Evolutionary conservation across 2,797 vertebrate genomes (phyloP), one percentile per base, ranked within the genome.

Genomic region (Salmo trutta): DNA sequence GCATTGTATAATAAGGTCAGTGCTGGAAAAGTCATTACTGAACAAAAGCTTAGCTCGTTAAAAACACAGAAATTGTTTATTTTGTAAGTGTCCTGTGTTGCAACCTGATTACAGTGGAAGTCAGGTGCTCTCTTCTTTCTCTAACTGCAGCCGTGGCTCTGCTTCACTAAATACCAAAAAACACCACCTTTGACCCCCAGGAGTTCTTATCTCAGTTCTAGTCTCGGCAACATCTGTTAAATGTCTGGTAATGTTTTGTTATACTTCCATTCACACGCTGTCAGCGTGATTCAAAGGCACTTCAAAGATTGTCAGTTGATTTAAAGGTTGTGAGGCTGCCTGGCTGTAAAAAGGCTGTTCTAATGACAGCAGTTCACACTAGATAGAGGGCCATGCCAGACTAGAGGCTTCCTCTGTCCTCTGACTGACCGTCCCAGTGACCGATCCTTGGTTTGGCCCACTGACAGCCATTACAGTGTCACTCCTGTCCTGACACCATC

Each of bases 1-100:
- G 19, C 5, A 19, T 89, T 90, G 64, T 81, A 77, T 72, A 87
- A 85, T 27, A 27, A 31, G 56, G 19, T 21, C 56, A 21, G n/a
- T 2, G 2, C n/a, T 21, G 56, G 41, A 47, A 47, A 47, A 47
- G 10, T 47, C 2, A 47, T 12, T 47, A 47, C 41, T 47, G 41
- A 47, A 12, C 41, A 10, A 47, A 3, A 12, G 10, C 41, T 47
- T 47, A 47, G n/a, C 8, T 59, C 3, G n/a, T 59, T n/a, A 59
- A 59, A 41, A 7, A 59, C 56, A 19, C 53, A 1, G 53, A 17
- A 4, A 56, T 56, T 6, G 3, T 54, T 16, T 16, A 15, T 54
- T 17, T 19, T 17, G 16, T 5, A 54, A n/a, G n/a, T 59, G 56
- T 7, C 19, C n/a, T 59, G 15, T 59, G 19, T n/a, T 59, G 7